Conservation (phyloP, 2,797 vertebrate species). For the Phyllotis vaccarum region DNA sequence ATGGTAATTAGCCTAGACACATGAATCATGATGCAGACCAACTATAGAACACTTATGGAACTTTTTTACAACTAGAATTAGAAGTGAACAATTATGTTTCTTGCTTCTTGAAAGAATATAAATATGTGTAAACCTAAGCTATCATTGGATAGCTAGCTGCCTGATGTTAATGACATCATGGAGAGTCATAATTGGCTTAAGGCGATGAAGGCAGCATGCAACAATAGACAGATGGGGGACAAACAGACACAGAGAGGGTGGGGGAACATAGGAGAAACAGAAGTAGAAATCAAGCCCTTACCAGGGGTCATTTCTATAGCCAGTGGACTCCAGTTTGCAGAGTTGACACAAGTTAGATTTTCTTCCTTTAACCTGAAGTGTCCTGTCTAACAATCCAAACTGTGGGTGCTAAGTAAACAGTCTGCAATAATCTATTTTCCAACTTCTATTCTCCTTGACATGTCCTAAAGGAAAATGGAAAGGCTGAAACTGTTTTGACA, state of each 20-base stretch:
- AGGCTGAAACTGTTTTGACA: conserved; percentile 23
- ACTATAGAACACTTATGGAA: not conserved
- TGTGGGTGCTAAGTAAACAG: conserved; percentile 48
- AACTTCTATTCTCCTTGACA: conserved; percentile 21
- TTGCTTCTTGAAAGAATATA: not conserved
- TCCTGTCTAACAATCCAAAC: conserved; percentile 16
- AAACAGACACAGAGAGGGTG: not conserved
- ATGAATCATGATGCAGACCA: not conserved
- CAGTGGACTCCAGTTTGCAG: not conserved
- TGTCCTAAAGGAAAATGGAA: conserved; percentile 36
- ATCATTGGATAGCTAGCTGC: not conserved
- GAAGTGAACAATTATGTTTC: not conserved
- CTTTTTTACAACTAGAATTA: not conserved
- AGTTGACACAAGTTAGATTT: not conserved
- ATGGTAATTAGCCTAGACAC: not conserved
- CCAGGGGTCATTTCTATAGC: conserved; percentile 18
- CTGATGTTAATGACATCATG: not conserved
- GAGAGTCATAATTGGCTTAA: not conserved
- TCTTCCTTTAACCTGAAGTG: conserved; percentile 8
- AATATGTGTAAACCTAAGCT: not conserved
- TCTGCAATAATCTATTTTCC: conserved; percentile 34
- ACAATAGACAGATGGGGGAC: not conserved
- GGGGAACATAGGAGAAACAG: not conserved
- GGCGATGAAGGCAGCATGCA: not conserved
- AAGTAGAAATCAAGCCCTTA: not conserved